Base-by-base conservation (phyloP, 1,140 invertebrate genomes). In the Maconellicoccus hirsutus region DNA sequence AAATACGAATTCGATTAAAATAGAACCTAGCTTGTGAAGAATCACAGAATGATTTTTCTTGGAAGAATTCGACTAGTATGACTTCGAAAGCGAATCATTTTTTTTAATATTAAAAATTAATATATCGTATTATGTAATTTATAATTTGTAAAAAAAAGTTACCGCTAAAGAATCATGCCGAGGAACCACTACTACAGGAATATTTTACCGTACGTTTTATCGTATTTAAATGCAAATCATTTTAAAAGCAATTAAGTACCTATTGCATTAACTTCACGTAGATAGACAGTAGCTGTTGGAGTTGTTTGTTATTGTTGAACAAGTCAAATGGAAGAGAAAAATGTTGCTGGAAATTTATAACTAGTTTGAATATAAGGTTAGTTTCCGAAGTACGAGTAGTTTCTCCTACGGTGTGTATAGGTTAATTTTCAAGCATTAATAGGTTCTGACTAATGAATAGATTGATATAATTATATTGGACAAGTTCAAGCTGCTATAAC, bases 191-290 rank as follows among this genome's bases (percentile, higher is more conserved):
- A 19, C 42, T 16, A 6, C 6, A 16, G 42, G 42, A 52, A 52
- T 16, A 52, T 52, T 19, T 52, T 19, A 19, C 42, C 42, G 42
- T 14, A 19, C n/a, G n/a, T 3, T 52, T 52, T 52, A 52, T 52
- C 42, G 42, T 52, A 52, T 52, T 52, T 52, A 52, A 52, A 52
- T 52, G 42, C 42, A 52, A 52, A 52, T 52, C 42, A 52, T 16
- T 19, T 4, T 2, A 14, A 19, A 52, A 52, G 42, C 42, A 52
- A 52, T 52, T 52, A 52, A 52, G 42, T 52, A 52, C 16, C 2
- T 52, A 52, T 52, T 52, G 42, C 42, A 52, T 52, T 52, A 52
- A 52, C 16, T 52, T 52, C 42, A 52, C 42, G 42, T 3, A 14
- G 42, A 52, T 16, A 16, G 42, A 52, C 42, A 52, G 42, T 52